phyloP scores from a whole-genome alignment of 2,888 invertebrate species.

The Craniophora ligustri region DNA sequence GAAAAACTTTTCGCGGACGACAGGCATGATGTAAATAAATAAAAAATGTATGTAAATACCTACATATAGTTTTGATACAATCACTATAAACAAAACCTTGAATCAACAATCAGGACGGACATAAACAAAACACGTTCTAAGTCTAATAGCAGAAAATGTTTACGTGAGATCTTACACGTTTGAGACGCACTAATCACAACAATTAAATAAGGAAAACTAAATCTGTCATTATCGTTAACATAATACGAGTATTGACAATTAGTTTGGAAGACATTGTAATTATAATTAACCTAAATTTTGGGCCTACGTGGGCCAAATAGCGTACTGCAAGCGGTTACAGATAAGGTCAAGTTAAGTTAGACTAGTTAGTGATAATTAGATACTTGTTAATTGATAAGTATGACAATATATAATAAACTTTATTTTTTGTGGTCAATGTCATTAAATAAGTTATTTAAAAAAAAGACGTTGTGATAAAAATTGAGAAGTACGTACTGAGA shows the following conservation, averaged over 20 bases:
- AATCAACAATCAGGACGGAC: too few relatives aligned
- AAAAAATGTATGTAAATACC: too few relatives aligned
- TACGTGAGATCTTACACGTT: slow-evolving; percentile 45
- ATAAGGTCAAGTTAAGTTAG: slow-evolving; percentile 22
- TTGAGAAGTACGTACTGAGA: too few relatives aligned
- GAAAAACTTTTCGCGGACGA: too few relatives aligned
- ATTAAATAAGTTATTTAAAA: too few relatives aligned
- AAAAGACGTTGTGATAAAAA: too few relatives aligned
- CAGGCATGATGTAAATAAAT: too few relatives aligned
- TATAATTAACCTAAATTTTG: slow-evolving; percentile 74
- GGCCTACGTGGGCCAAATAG: slow-evolving; percentile 70
- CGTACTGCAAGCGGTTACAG: slow-evolving; percentile 55
- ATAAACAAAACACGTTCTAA: background rate
- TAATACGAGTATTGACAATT: slow-evolving; percentile 50
- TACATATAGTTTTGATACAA: background rate
- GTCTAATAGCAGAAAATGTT: slow-evolving; percentile 1
- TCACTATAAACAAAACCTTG: background rate
- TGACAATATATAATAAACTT: too few relatives aligned
- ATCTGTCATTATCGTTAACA: slow-evolving; percentile 49
- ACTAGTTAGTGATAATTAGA: background rate
- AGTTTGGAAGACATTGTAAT: slow-evolving; percentile 52
- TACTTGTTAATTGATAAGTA: background rate
- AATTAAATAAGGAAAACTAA: slow-evolving; percentile 59
- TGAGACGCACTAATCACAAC: slow-evolving; percentile 22
- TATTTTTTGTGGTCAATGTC: background rate